Conservation (phyloP, 64 coral and sea anemone genomes). For the Trachythela sp. region DNA sequence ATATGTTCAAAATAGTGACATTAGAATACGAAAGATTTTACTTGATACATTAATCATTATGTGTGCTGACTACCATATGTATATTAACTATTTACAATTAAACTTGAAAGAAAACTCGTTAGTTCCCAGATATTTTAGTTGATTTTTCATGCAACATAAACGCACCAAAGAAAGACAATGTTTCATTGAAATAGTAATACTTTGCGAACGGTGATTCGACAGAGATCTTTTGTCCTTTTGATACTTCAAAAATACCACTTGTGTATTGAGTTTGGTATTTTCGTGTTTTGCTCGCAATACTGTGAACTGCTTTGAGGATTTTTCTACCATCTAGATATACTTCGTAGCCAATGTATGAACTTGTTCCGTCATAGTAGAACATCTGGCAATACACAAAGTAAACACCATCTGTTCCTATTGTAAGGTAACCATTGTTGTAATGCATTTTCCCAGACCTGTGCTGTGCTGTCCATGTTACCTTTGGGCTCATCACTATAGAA, state of each 20-base stretch:
- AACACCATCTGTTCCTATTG: background rate
- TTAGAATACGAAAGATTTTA: too few species aligned
- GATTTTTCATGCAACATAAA: constrained; percentile 17
- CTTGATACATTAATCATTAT: too few species aligned
- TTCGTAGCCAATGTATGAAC: background rate
- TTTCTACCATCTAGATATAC: background rate
- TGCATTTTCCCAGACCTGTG: background rate
- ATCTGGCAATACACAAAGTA: constrained; percentile 12
- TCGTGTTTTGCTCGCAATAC: background rate
- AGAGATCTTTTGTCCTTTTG: background rate
- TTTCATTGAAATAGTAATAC: background rate
- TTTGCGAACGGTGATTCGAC: background rate
- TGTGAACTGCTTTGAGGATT: background rate
- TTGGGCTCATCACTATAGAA: background rate
- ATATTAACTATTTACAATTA: too few species aligned
- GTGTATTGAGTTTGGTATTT: constrained; percentile 14
- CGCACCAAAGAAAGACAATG: background rate
- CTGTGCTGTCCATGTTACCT: background rate
- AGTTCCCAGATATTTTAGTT: background rate
- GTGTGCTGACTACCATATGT: too few species aligned
- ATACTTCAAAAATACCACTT: constrained; percentile 16
- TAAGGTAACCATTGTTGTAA: background rate
- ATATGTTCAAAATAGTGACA: too few species aligned
- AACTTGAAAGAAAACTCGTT: too few species aligned
- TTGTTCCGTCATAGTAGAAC: background rate